These are phyloP conservation scores for Bugula neritina DNA, from an alignment of 2,888 invertebrate species.

Conservation along the genomic window DNA sequence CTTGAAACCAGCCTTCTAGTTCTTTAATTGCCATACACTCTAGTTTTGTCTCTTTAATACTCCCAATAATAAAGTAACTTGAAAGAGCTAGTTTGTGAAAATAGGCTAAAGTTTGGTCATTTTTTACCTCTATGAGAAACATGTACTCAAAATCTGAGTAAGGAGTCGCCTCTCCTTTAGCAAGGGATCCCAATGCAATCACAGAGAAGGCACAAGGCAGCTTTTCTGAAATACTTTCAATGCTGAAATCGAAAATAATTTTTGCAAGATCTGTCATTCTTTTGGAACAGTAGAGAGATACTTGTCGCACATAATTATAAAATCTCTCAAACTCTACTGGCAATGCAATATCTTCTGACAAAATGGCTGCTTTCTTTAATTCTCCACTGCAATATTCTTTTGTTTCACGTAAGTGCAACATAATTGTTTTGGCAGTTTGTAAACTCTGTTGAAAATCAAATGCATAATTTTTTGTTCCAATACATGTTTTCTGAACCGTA, in stretches of 20 bases:
- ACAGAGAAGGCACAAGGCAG: background rate
- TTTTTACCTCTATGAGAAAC: constrained; percentile 1
- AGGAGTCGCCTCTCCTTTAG: background rate
- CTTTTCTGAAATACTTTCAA: background rate
- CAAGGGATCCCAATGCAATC: background rate
- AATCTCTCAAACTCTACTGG: background rate
- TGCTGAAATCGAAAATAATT: background rate
- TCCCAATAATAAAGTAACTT: constrained; percentile 5
- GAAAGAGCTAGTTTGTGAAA: background rate
- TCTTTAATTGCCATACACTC: background rate
- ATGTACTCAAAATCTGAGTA: constrained; percentile 18
- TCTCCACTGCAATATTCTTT: background rate
- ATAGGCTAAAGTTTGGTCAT: background rate
- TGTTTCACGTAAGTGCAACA: background rate
- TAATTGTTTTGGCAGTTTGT: background rate
- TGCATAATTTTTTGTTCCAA: background rate
- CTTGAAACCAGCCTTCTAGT: constrained; percentile 3
- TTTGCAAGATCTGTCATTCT: background rate
- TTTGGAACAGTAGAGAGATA: background rate
- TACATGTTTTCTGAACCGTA: too few relatives aligned
- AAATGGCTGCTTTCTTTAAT: background rate
- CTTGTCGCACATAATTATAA: background rate
- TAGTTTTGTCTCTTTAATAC: constrained; percentile 1
- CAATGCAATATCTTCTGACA: background rate
- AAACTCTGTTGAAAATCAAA: background rate